Evolutionary conservation across 2,113 vertebrate species (phyloP), one percentile per base, ranked within the genome.

Genomic region (Alexandromys fortis): DNA sequence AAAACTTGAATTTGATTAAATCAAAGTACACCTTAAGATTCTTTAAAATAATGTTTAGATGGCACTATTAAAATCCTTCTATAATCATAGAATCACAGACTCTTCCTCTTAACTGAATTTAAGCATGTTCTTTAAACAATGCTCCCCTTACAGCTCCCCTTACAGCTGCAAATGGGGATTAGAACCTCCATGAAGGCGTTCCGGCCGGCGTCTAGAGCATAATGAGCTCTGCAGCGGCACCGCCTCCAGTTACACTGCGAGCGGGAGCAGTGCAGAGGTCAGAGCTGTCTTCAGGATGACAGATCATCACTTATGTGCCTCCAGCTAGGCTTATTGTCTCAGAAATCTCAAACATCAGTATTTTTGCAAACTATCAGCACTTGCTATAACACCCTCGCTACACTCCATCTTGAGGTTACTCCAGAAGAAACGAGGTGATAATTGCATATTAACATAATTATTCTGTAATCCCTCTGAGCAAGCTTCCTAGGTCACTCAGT

Each of bases 391-490:
- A 99, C 99, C 98, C 98, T 98, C 97, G 98, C 97, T 98, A 98
- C 98, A 98, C 98, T 98, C 98, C 98, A 98, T 98, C 98, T 98
- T 98, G 98, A 99, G 99, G 99, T 99, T 99, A 99, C 98, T 98
- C 98, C 97, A 98, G 98, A 99, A 99, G 98, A 99, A 99, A 99
- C 98, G 98, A 99, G 98, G 99, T 99, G 99, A 99, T 99, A 99
- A 99, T 99, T 99, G 99, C 99, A 98, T 99, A 99, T 99, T 99
- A 99, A 99, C 99, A 99, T 99, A 99, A 99, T 99, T 99, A 99
- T 99, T 99, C 98, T 97, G 98, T 98, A 99, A 99, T 99, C 98
- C 98, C 98, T 98, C 97, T 98, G 98, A 99, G 98, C 98, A 98
- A 98, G 98, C 98, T 98, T 98, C 98, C 98, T 97, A 98, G 99